Evolutionary conservation across 1,140 invertebrate genomes (phyloP), one percentile per base, ranked within the genome.

Genomic region (Ostrea edulis): DNA sequence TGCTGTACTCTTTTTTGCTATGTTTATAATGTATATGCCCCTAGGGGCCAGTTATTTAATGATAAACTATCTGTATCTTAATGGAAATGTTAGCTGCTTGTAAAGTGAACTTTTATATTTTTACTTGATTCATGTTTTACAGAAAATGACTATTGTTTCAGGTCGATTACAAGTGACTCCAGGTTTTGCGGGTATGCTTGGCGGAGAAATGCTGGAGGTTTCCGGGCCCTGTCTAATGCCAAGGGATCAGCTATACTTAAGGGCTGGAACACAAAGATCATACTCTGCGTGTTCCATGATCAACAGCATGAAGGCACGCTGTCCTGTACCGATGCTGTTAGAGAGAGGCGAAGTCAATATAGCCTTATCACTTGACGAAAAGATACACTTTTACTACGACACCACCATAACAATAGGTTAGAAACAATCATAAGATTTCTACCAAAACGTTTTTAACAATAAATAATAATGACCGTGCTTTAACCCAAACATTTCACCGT

Each of bases 271-370:
- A 53, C 9, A 71, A 8, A 62, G 84, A 3, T 7, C 52, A 17
- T 54, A 52, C 11, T 58, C 87, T 2, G 17, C 35, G 20, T 84
- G 87, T 14, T 54, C 35, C n/a, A 82, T 65, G 51, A 44, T 86
- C 0, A 88, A 88, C 71, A 55, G 3, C 29, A 88, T 88, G 87
- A 86, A 55, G 68, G 87, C 55, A 51, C 22, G 87, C 68, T 88
- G 87, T 83, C 29, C 44, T 0, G 85, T 88, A 12, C 87, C 87
- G n/a, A 54, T 9, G 35, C 62, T 88, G 68, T 25, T 58, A 8
- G 71, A 62, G 29, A 51, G 87, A 35, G 87, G 87, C 3, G 54
- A 52, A 35, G 62, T 88, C 0, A 29, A 17, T 7, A 8, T 88
- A 29, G 44, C 68, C 5, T 2, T 88, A 58, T 88, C 87, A 3